Evolutionary conservation across 2,113 vertebrate species (phyloP).

Genomic region (Taxidea taxus): DNA sequence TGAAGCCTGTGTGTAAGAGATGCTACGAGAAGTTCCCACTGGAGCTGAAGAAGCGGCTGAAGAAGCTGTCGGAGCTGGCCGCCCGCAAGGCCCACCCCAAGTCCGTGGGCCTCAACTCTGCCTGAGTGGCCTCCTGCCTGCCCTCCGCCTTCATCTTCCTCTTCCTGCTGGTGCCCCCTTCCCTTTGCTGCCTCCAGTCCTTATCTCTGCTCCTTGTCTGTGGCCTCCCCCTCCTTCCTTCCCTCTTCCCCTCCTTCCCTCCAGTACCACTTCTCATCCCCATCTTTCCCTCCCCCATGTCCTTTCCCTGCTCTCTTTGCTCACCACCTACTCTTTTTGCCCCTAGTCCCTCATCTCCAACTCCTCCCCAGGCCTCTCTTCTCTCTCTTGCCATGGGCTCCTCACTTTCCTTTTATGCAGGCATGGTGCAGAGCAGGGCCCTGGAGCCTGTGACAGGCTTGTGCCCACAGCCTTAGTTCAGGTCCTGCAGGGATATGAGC

Average conservation of each 20-base stretch:
- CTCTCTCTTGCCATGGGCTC: not conserved
- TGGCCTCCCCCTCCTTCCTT: not conserved
- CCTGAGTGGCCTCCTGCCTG: slow-evolving; percentile 54
- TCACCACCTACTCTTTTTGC: no score
- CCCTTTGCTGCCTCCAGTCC: no score
- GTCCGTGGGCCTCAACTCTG: slow-evolving; percentile 79
- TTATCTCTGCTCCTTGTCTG: no score
- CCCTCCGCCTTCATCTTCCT: not conserved
- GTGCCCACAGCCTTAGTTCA: not conserved
- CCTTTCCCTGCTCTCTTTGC: no score
- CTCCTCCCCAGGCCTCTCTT: no score
- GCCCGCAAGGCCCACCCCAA: slow-evolving; percentile 82
- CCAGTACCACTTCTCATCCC: not conserved
- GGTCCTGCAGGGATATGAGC: not conserved
- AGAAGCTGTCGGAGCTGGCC: slow-evolving; percentile 90
- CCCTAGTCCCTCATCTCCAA: no score
- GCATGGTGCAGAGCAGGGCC: not conserved
- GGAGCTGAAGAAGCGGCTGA: slow-evolving; percentile 96
- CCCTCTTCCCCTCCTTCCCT: not conserved
- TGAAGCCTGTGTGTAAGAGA: slow-evolving; percentile 98
- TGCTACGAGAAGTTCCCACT: slow-evolving; percentile 97
- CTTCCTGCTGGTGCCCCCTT: not conserved
- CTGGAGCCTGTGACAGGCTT: not conserved
- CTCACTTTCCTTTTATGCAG: not conserved
- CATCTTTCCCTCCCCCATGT: no score